phyloP scores from a whole-genome alignment of 2,113 vertebrate species.

The Hoplias malabaricus region DNA sequence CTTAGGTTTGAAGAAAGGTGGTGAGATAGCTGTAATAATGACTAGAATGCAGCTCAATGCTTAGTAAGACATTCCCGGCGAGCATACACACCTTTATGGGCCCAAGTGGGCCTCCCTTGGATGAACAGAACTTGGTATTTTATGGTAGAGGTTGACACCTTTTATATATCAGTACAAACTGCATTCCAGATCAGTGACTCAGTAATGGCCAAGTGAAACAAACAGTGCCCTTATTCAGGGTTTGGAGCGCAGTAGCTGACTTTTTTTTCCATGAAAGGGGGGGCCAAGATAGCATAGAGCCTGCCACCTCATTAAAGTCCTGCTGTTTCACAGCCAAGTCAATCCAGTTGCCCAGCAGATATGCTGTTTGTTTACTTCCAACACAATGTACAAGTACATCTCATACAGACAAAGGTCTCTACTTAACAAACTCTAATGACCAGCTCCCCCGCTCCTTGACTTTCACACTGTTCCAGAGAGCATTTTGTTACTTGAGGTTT shows the following conservation, averaged over 20 bases:
- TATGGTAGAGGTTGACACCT: constrained; percentile 38
- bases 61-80: constrained; percentile 32
- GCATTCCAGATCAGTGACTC: constrained; percentile 49
- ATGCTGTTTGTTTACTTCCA: constrained; percentile 33
- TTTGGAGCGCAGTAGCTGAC: constrained; percentile 23
- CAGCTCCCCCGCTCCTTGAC: background rate
- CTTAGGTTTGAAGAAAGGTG: constrained; percentile 5
- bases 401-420: constrained; percentile 37
- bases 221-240: constrained; percentile 52
- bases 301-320: constrained; percentile 49
- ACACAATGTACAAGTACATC: constrained; percentile 37
- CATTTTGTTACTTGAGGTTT: constrained; percentile 36
- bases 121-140: constrained; percentile 29
- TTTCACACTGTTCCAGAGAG: constrained; percentile 17
- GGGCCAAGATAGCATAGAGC: constrained; percentile 29
- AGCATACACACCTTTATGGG: constrained; percentile 40
- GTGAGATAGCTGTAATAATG: constrained; percentile 32
- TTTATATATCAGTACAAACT: constrained; percentile 45
- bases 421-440: constrained; percentile 14
- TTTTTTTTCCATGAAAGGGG: constrained; percentile 22
- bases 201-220: constrained; percentile 39
- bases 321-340: constrained; percentile 44
- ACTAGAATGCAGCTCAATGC: background rate
- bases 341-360: constrained; percentile 45
- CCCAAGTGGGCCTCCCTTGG: constrained; percentile 28